These are phyloP conservation scores for Cosmorhoe ocellata DNA, from an alignment of 2,888 invertebrate species.

Conservation along the genomic window DNA sequence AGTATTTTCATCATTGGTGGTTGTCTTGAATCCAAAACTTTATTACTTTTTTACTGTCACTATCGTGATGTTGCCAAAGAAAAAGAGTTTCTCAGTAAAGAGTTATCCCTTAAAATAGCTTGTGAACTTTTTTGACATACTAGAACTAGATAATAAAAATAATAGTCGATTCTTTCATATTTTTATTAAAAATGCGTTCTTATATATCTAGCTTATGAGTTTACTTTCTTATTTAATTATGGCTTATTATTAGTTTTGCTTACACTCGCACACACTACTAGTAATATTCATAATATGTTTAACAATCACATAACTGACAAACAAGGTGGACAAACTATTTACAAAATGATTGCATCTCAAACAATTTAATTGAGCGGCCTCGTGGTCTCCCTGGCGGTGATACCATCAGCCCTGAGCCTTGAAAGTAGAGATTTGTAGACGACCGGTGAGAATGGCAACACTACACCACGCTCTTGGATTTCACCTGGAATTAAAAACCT, in stretches of 20 bases:
- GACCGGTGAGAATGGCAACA: constrained; percentile 94
- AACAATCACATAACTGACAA: constrained; percentile 7
- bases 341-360: constrained; percentile 16
- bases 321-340: constrained; percentile 13
- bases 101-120: not conserved
- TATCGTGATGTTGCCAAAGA: not conserved
- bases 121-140: not conserved
- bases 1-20: constrained; percentile 77
- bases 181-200: constrained; percentile 17
- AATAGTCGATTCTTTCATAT: constrained; percentile 10
- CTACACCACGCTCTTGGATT: constrained; percentile 96
- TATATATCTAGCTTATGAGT: too few species aligned
- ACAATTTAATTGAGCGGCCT: constrained; percentile 57
- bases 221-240: too few species aligned
- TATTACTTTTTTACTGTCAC: constrained; percentile 39
- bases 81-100: constrained; percentile 6
- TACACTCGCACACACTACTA: too few species aligned
- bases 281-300: not conserved
- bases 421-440: constrained; percentile 96
- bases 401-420: constrained; percentile 92
- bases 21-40: constrained; percentile 66
- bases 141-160: constrained; percentile 7
- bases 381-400: constrained; percentile 75
- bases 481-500: constrained; percentile 85
- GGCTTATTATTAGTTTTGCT: too few species aligned